Conservation (phyloP, 2,888 invertebrate genomes). For the Lobophora halterata region DNA sequence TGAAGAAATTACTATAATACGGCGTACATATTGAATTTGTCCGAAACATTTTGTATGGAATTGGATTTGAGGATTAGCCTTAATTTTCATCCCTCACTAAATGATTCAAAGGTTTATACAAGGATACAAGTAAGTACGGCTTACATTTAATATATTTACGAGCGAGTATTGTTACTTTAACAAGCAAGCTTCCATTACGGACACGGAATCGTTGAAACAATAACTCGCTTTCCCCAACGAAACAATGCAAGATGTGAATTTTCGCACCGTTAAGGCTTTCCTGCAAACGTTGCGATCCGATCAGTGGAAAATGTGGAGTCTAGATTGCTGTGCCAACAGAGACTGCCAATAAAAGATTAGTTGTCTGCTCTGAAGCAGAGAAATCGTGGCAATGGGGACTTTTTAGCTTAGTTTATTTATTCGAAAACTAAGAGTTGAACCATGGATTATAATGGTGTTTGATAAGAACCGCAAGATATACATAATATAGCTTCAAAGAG, state of each 20-base stretch:
- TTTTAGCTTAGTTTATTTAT: no score
- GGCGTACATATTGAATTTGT: no score
- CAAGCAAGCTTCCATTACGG: constrained; percentile 38
- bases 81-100: no score
- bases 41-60: background rate
- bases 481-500: no score
- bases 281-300: constrained; percentile 10
- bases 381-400: no score
- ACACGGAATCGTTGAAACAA: constrained; percentile 30
- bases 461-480: no score
- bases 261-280: constrained; percentile 14
- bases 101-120: constrained; percentile 8
- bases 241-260: constrained; percentile 41
- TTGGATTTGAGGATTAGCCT: no score
- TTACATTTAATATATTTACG: constrained; percentile 36
- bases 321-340: background rate
- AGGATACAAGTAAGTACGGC: constrained; percentile 18
- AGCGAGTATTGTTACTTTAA: constrained; percentile 34
- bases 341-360: background rate
- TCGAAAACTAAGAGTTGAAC: no score
- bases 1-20: no score
- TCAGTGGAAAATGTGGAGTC: background rate
- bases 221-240: constrained; percentile 34
- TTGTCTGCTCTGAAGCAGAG: no score
- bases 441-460: no score